Evolutionary conservation across 2,888 invertebrate species (phyloP), one percentile per base, ranked within the genome.

Genomic region (Pseudococcus jackbeardsleyi): DNA sequence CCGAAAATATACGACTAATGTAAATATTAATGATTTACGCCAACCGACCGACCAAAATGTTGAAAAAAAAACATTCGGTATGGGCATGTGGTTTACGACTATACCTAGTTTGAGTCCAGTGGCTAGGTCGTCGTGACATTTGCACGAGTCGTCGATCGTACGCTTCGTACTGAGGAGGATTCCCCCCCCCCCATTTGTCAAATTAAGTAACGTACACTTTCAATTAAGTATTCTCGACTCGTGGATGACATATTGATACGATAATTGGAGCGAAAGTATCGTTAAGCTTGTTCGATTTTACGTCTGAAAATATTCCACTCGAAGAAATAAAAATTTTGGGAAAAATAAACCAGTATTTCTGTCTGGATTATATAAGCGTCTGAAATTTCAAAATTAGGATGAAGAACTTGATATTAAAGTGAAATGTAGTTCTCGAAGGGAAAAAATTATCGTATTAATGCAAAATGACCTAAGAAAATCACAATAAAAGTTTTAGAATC

Each of bases 1-100:
- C 46, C 46, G 46, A 46, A 82, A 82, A 82, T 46, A 82, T 72
- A 42, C 26, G 33, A 46, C n/a, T 12, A 19, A 46, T 19, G 79
- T 82, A 82, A 82, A 82, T 46, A 39, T 82, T 82, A 42, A 82
- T 82, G 46, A 46, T 42, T 79, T 79, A 77, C 77, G 64, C 64
- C 64, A 22, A 64, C 64, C 54, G 17, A 64, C 64, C 22, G 19
- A 19, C 8, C 2, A 64, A 22, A 64, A 26, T 19, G 26, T 42
- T 42, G 42, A 42, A 5, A 42, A 42, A 42, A 42, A 42, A 8
- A 42, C 42, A 42, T 68, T 68, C 8, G 26, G 12, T 26, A 26
- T 26, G 68, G n/a, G 59, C 59, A 68, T 68, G 22, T 12, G 68
- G 15, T 50, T 50, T 50, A 50, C 48, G 6, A 42, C 42, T 8